These are phyloP conservation scores for Iselma pallidipennis DNA, from an alignment of 2,888 invertebrate genomes.

Conservation along the genomic window DNA sequence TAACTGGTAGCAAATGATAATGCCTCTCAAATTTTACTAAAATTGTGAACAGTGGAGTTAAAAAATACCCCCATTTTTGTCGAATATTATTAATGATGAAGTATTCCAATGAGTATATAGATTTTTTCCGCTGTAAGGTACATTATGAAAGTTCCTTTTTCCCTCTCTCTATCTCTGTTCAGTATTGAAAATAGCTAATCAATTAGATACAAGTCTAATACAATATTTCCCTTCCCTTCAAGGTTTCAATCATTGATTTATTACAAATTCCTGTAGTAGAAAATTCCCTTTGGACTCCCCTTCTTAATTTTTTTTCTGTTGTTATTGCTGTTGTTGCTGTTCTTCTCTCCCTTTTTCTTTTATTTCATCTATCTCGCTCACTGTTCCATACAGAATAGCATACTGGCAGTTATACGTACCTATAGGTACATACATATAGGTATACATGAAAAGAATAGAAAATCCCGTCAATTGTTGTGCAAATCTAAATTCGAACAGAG, in stretches of 20 bases:
- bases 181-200: conserved; percentile 7
- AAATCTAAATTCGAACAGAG: conserved; percentile 49
- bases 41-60: too few species aligned
- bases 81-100: too few species aligned
- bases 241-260: conserved; percentile 23
- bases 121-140: too few species aligned
- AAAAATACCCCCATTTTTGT: too few species aligned
- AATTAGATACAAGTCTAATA: conserved; percentile 19
- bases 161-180: neutral
- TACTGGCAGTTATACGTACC: conserved; percentile 47
- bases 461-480: conserved; percentile 54
- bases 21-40: too few species aligned
- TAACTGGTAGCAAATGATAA: too few species aligned
- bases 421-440: too few species aligned
- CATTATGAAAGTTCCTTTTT: too few species aligned
- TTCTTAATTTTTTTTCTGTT: neutral
- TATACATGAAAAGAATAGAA: conserved; percentile 49
- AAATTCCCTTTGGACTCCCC: neutral
- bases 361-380: neutral
- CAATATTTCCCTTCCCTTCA: conserved; percentile 19
- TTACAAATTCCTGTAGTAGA: conserved; percentile 16
- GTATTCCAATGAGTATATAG: too few species aligned
- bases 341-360: neutral
- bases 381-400: conserved; percentile 10
- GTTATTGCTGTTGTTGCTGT: neutral